Evolutionary conservation across 2,888 invertebrate genomes (phyloP).

Genomic region (Ophion ventricosus): DNA sequence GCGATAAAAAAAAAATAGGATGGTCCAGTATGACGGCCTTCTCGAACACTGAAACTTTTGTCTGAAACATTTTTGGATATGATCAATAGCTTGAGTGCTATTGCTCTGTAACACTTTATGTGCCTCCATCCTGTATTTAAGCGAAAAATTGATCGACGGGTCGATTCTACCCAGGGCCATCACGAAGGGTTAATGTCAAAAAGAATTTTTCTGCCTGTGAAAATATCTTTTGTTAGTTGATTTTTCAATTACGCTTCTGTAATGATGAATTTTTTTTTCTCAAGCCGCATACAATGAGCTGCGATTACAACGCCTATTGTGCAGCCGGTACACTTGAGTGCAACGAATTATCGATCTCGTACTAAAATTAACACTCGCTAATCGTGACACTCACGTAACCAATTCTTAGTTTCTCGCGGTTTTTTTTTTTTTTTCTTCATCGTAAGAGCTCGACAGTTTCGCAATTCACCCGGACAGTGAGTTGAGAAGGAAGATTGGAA

Average conservation of each 20-base stretch:
- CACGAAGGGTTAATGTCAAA: no score
- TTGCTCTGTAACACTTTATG: no score
- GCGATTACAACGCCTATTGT: conserved; percentile 4
- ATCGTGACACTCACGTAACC: conserved; percentile 53
- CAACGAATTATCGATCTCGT: conserved; percentile 50
- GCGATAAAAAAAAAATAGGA: no score
- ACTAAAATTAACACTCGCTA: conserved; percentile 44
- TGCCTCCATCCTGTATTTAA: no score
- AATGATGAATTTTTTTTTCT: background rate
- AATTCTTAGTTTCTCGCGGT: conserved; percentile 30
- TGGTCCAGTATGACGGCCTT: no score
- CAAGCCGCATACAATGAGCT: background rate
- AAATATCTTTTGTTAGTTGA: background rate
- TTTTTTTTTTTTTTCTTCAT: conserved; percentile 6
- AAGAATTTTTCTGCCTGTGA: background rate
- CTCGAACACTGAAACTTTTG: no score
- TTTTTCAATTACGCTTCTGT: background rate
- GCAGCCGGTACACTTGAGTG: background rate
- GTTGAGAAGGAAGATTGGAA: conserved; percentile 54
- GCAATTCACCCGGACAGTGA: conserved; percentile 44
- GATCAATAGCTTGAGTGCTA: no score
- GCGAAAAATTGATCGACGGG: no score
- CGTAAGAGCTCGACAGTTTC: conserved; percentile 55
- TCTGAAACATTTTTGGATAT: no score
- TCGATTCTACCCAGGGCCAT: no score